Evolutionary conservation across 1,140 invertebrate genomes (phyloP), one percentile per base, ranked within the genome.

Genomic region (Leucophenga varia): DNA sequence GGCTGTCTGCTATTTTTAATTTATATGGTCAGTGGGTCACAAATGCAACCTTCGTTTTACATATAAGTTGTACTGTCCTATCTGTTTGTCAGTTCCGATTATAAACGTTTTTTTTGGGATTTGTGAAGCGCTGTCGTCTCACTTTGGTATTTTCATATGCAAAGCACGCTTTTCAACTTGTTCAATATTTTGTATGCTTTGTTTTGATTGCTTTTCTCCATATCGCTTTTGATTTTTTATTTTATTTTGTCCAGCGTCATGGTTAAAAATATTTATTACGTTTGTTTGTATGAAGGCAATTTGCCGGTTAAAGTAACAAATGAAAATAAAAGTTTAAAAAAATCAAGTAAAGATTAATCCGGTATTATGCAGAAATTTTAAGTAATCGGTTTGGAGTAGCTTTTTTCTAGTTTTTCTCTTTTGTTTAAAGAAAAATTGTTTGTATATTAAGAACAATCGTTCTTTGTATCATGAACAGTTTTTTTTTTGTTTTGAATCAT

Each of bases 321-420:
- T 44, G 60, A 64, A 64, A 64, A 49, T 47, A 65, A 65, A 65
- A 65, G 58, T 65, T n/a, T n/a, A n/a, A n/a, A 64, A 57, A 58
- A 3, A 4, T 7, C 13, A 10, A 17, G 35, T 37, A 37, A 8
- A n/a, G n/a, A n/a, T n/a, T n/a, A n/a, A n/a, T n/a, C n/a, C n/a
- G n/a, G n/a, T n/a, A n/a, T n/a, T n/a, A n/a, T n/a, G n/a, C n/a
- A n/a, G n/a, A n/a, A n/a, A n/a, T n/a, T n/a, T n/a, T n/a, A n/a
- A n/a, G n/a, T n/a, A n/a, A n/a, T n/a, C n/a, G n/a, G n/a, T n/a
- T n/a, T n/a, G n/a, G n/a, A n/a, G n/a, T n/a, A n/a, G n/a, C n/a
- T n/a, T n/a, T n/a, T n/a, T n/a, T n/a, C n/a, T n/a, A n/a, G n/a
- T n/a, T n/a, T n/a, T n/a, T n/a, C n/a, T n/a, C n/a, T n/a, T n/a